These are phyloP conservation scores for Mesoligia furuncula DNA, from an alignment of 2,888 invertebrate genomes.

Conservation along the genomic window DNA sequence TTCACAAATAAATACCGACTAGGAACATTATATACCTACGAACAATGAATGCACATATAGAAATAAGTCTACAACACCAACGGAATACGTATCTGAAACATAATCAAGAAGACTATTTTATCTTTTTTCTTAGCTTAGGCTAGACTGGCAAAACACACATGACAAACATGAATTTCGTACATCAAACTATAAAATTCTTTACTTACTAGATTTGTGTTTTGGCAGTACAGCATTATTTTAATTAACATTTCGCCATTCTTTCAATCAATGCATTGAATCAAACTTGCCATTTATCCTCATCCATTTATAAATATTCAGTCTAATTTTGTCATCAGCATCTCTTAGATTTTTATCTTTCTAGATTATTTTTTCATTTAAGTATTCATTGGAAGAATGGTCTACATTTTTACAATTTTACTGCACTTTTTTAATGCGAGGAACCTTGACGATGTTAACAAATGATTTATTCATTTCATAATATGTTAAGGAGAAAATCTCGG, in stretches of 20 bases:
- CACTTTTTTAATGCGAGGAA: constrained; percentile 87
- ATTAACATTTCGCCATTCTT: constrained; percentile 77
- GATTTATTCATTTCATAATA: constrained; percentile 55
- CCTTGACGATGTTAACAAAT: constrained; percentile 79
- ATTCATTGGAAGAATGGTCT: constrained; percentile 81
- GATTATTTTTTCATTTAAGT: constrained; percentile 46
- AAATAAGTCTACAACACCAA: constrained; percentile 74
- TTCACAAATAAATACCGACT: constrained; percentile 75
- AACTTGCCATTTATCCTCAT: constrained; percentile 33
- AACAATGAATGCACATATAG: constrained; percentile 80
- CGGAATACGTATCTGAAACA: constrained; percentile 69
- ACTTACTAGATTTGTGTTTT: constrained; percentile 82
- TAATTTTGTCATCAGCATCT: constrained; percentile 23
- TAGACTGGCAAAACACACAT: constrained; percentile 87
- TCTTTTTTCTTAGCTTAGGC: constrained; percentile 88
- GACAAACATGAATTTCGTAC: constrained; percentile 60
- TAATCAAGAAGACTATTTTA: constrained; percentile 78
- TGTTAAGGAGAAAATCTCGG: constrained; percentile 57
- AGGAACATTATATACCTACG: constrained; percentile 75
- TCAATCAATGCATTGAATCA: constrained; percentile 71
- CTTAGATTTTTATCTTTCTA: constrained; percentile 35
- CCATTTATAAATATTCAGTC: constrained; percentile 48
- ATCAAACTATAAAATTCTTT: constrained; percentile 53
- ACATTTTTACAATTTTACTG: constrained; percentile 87
- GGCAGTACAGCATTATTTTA: constrained; percentile 86